These are phyloP conservation scores for Octodonta nipae DNA, from an alignment of 2,888 invertebrate species.

Conservation along the genomic window DNA sequence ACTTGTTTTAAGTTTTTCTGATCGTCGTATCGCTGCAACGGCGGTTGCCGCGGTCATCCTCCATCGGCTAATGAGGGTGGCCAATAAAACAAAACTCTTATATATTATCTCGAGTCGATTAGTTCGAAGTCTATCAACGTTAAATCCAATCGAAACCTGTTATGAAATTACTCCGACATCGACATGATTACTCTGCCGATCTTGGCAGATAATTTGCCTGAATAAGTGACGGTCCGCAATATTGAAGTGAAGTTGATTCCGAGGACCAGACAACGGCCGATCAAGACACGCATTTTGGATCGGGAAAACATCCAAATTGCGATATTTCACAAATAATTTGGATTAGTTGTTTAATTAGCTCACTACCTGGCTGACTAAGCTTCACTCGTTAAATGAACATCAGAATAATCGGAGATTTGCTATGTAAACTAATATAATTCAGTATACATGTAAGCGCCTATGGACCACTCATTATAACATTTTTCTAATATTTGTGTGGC, in stretches of 20 bases:
- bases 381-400: too few species aligned
- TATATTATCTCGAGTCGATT: slow-evolving; percentile 36
- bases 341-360: too few species aligned
- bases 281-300: too few species aligned
- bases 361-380: too few species aligned
- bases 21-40: slow-evolving; percentile 21
- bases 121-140: slow-evolving; percentile 34
- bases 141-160: slow-evolving; percentile 37
- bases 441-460: too few species aligned
- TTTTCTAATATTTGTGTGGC: too few species aligned
- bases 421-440: too few species aligned
- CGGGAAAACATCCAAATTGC: slow-evolving; percentile 1
- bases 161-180: slow-evolving; percentile 36
- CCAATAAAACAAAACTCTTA: slow-evolving; percentile 35
- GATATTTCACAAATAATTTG: too few species aligned
- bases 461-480: too few species aligned
- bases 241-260: neutral
- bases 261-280: too few species aligned
- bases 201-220: slow-evolving; percentile 33
- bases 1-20: slow-evolving; percentile 31
- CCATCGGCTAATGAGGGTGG: slow-evolving; percentile 20
- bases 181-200: slow-evolving; percentile 32
- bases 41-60: slow-evolving; percentile 8
- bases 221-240: slow-evolving; percentile 21
- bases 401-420: too few species aligned